Percentiles rank a stretch among this genome's conserved stretches.
Conservation (phyloP, 2,113 vertebrate genomes). For the Sinocyclocheilus grahami region DNA sequence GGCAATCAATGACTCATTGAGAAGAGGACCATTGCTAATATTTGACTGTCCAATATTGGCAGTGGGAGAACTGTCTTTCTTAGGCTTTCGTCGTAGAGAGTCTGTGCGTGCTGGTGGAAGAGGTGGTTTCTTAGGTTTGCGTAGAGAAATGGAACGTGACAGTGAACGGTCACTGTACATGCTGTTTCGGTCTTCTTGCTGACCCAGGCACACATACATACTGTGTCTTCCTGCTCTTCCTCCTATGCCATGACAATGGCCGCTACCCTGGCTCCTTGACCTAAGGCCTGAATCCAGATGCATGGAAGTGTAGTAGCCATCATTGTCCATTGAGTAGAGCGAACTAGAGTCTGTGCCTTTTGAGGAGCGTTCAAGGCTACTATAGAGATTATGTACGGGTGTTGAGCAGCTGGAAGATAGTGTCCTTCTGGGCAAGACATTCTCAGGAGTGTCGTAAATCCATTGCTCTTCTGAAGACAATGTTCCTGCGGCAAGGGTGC, state of each 20-base stretch:
- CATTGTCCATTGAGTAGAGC: no score
- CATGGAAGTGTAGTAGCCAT: slow-evolving; percentile 80
- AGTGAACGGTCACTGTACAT: slow-evolving; percentile 82
- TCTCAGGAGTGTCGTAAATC: slow-evolving; percentile 79
- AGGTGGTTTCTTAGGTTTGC: slow-evolving; percentile 91
- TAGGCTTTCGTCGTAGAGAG: slow-evolving; percentile 86
- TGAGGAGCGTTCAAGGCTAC: no score
- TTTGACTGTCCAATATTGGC: not conserved
- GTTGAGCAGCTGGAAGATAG: not conserved
- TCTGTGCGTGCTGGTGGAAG: slow-evolving; percentile 91
- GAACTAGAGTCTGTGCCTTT: no score
- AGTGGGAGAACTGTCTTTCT: slow-evolving; percentile 63
- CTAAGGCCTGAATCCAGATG: slow-evolving; percentile 79
- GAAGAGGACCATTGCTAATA: slow-evolving; percentile 72
- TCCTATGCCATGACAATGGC: slow-evolving; percentile 62
- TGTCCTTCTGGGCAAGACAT: slow-evolving; percentile 71
- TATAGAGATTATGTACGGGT: no score
- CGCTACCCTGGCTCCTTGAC: slow-evolving; percentile 69
- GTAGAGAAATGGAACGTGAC: slow-evolving; percentile 89
- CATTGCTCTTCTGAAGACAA: slow-evolving; percentile 76
- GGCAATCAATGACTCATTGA: slow-evolving; percentile 90
- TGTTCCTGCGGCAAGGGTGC: slow-evolving; percentile 64
- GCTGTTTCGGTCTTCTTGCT: slow-evolving; percentile 72
- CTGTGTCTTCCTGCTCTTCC: slow-evolving; percentile 82
- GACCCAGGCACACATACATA: slow-evolving; percentile 83